Evolutionary conservation across 2,888 invertebrate species (phyloP), one percentile per base, ranked within the genome.

Genomic region (Idaea dimidiata): DNA sequence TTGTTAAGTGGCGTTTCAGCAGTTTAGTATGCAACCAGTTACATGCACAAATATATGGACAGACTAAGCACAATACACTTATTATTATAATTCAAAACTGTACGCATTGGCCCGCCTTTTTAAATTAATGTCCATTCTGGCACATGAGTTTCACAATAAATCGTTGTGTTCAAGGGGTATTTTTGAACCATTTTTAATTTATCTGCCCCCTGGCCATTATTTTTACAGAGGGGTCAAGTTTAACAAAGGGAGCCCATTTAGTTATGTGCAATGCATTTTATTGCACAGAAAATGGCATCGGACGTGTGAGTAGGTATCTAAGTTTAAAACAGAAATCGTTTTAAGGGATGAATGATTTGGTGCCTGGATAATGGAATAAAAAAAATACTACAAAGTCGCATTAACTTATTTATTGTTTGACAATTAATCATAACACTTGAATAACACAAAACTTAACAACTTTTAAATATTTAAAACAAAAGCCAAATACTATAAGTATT

Each of bases 131-230:
- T 71, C 73, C 63, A 70, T 72, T 72, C 71, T 68, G 64, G 66
- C 68, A 73, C 73, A 78, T 73, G 78, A 81, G 73, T 75, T 66
- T 63, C 69, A 77, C 79, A 70, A 81, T 83, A 82, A 83, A 82
- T 83, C 80, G 76, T 75, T 72, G n/a, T 77, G 80, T 83, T 87
- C 88, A 88, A 88, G 88, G 89, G 91, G 87, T 86, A 89, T 89
- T 91, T 89, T 89, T 86, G 89, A 89, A 73, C 80, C 85, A 89
- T 90, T 92, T 92, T 92, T 92, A 92, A 92, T 92, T 91, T 91
- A 92, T 91, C 85, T 90, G 89, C 86, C 91, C 90, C 82, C 81
- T 70, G 60, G 82, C 87, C 84, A 88, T 91, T 91, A 91, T 90
- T 91, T 91, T 88, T 82, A 76, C 64, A 79, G 88, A 89, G 87